Conservation (phyloP, 2,113 vertebrate genomes). For the Triplophysa rosa region DNA sequence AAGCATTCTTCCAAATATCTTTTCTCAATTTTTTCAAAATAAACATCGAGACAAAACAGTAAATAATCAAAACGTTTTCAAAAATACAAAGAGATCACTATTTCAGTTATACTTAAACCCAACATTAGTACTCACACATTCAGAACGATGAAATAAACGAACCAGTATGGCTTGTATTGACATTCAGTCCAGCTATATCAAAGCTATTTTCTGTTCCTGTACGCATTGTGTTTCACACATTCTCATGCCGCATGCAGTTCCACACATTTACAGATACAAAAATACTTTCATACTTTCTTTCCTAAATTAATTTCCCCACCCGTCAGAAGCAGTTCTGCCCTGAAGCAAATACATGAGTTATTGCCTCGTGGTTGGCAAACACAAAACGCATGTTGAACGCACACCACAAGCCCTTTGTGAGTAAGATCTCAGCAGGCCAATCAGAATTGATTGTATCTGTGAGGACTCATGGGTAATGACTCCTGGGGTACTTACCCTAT, state of each 20-base stretch:
- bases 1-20: too few relatives aligned
- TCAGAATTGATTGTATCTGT: constrained; percentile 33
- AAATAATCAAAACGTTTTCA: too few relatives aligned
- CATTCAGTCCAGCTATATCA: not conserved
- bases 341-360: not conserved
- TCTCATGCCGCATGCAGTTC: not conserved
- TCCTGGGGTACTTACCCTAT: constrained; percentile 26
- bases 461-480: constrained; percentile 29
- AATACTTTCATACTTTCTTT: not conserved
- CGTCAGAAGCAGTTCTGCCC: constrained; percentile 1
- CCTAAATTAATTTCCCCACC: constrained; percentile 27
- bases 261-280: constrained; percentile 17
- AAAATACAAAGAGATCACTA: not conserved
- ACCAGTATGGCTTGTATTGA: constrained; percentile 1
- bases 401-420: constrained; percentile 1
- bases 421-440: constrained; percentile 11
- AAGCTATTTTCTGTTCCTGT: not conserved
- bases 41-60: too few relatives aligned
- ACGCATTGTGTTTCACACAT: not conserved
- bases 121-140: not conserved
- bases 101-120: not conserved
- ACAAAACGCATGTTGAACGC: not conserved
- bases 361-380: constrained; percentile 11
- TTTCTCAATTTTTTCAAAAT: too few relatives aligned
- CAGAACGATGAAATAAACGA: not conserved